phyloP scores from a whole-genome alignment of 2,113 vertebrate species.

The Otus sunia region DNA sequence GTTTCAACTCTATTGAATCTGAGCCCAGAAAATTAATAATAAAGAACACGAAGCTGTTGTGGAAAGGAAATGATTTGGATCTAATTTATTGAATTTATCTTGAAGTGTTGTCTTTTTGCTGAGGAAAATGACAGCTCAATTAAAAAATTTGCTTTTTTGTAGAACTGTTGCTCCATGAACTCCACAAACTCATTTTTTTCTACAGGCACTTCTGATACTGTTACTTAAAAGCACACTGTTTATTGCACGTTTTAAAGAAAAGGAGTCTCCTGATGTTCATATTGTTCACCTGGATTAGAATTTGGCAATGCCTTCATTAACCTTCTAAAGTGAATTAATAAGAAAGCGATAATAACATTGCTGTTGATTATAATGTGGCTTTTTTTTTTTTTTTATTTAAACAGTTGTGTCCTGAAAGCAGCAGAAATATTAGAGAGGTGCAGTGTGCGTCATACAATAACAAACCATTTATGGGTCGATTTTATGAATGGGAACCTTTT shows the following conservation, averaged over 20 bases:
- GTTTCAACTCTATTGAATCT: background rate
- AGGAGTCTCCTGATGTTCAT: background rate
- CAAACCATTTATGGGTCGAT: constrained; percentile 93
- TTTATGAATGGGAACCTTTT: constrained; percentile 97
- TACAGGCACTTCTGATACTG: background rate
- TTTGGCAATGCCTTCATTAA: background rate
- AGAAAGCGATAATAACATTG: background rate
- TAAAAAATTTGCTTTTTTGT: background rate
- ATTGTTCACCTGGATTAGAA: background rate
- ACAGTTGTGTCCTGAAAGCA: constrained; percentile 87
- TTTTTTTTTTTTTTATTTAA: background rate
- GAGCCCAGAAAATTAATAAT: constrained; percentile 22
- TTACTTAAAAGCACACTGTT: background rate
- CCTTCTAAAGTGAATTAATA: background rate
- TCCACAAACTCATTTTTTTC: background rate
- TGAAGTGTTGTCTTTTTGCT: background rate
- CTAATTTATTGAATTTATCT: background rate
- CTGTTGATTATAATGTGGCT: background rate
- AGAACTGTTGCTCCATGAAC: background rate
- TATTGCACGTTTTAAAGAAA: background rate
- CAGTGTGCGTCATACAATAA: constrained; percentile 94
- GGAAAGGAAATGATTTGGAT: background rate
- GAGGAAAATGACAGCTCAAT: background rate
- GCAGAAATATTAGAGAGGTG: constrained; percentile 84
- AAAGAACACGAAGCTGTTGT: background rate